Conservation (phyloP, 2,797 vertebrate genomes). For the Synaphobranchus kaupii region DNA sequence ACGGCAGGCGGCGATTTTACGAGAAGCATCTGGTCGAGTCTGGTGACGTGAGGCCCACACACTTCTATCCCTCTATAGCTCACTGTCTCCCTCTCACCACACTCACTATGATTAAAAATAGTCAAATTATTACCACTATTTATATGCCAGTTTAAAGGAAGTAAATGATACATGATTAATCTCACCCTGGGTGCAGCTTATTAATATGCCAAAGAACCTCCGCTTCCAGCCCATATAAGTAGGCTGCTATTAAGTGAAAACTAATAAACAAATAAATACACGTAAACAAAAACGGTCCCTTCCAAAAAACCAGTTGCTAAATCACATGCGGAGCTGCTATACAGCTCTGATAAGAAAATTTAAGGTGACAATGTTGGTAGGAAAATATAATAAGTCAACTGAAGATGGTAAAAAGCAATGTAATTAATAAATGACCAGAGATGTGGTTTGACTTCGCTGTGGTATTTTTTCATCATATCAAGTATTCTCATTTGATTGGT, state of each 20-base stretch:
- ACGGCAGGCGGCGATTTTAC: not conserved
- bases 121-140: not conserved
- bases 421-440: not conserved
- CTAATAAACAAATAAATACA: not conserved
- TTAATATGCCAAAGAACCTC: not conserved
- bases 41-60: not conserved
- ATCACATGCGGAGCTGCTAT: slow-evolving; percentile 36
- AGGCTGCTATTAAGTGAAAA: not conserved
- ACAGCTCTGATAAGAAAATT: too few species aligned
- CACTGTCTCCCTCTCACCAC: not conserved
- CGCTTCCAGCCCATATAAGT: not conserved
- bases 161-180: not conserved
- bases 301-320: not conserved
- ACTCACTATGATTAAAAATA: not conserved
- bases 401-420: not conserved
- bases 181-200: not conserved
- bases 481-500: not conserved
- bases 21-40: slow-evolving; percentile 6
- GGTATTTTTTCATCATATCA: not conserved
- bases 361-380: too few species aligned
- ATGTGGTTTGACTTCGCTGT: too few species aligned
- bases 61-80: not conserved
- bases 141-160: not conserved
- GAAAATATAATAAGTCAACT: not conserved
- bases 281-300: not conserved